Base-by-base conservation (phyloP, 2,888 invertebrate genomes). In the Agonum fuliginosum region DNA sequence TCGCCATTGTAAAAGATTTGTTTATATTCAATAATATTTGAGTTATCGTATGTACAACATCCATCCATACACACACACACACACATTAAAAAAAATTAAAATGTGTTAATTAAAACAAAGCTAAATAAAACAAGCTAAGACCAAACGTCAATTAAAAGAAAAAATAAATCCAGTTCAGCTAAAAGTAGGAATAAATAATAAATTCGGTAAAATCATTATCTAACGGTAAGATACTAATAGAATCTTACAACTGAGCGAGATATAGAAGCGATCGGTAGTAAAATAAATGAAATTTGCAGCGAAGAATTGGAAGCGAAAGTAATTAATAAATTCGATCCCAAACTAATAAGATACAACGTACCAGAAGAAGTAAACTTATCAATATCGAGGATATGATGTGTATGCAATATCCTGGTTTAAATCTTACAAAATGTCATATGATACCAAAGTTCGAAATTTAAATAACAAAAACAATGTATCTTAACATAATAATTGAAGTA, bases 261-360 rank as follows among this genome's bases (percentile, higher is more conserved):
- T 41, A 41, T 41, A 5, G 10, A 41, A 41, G 10, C 12, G 10
- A 41, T 41, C 3, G 12, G 37, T 10, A 5, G 2, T 10, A 41
- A 41, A 41, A 41, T 41, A n/a, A 41, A 41, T 41, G 37, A 41
- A 41, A 41, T 41, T 41, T 41, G 37, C 12, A 41, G 37, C n/a
- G 37, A 41, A 41, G 37, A 41, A 41, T 41, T 41, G 10, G 37
- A 41, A 41, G 10, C 37, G 10, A 41, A 41, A 41, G 10, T 41
- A 41, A 10, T 41, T 41, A 3, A 41, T 10, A 41, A 41, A 41
- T 41, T 5, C 12, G 4, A 41, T 41, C 37, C 37, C 2, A 41
- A 41, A 41, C 12, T 41, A 41, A 41, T 41, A 41, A 41, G 8
- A 41, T 41, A 41, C 10, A 41, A 41, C 3, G 37, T 41, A 12